phyloP scores from a whole-genome alignment of 2,113 vertebrate genomes.

The Pseudorasbora parva region DNA sequence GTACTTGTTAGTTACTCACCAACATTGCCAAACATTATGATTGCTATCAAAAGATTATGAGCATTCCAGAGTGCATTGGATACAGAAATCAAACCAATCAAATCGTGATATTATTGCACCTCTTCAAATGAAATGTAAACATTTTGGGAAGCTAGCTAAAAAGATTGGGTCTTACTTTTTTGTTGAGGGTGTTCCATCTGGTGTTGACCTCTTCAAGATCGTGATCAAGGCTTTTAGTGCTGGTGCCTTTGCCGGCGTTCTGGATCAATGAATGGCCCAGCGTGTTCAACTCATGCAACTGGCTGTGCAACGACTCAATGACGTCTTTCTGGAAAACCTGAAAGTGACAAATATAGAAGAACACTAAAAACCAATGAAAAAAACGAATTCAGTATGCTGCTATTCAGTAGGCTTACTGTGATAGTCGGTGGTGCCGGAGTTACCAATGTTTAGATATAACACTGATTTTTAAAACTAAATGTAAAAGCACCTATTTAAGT shows the following conservation, averaged over 20 bases:
- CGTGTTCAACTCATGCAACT: constrained; percentile 90
- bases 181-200: constrained; percentile 95
- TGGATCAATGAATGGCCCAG: constrained; percentile 94
- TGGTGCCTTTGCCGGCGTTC: constrained; percentile 86
- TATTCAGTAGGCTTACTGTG: too few species aligned
- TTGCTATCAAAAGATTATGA: constrained; percentile 15
- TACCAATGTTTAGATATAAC: too few species aligned
- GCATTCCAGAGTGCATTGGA: background rate
- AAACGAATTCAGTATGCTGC: too few species aligned
- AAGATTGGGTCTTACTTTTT: constrained; percentile 82
- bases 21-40: constrained; percentile 5
- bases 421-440: too few species aligned
- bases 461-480: too few species aligned
- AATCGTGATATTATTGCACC: background rate
- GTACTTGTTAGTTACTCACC: constrained; percentile 2
- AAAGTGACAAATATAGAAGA: constrained; percentile 38
- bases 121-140: background rate
- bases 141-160: background rate
- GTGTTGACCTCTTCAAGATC: constrained; percentile 87
- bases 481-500: too few species aligned
- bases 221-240: constrained; percentile 84
- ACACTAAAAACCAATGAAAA: background rate
- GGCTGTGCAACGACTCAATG: constrained; percentile 89
- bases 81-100: background rate
- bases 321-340: constrained; percentile 95